Evolutionary conservation across 2,888 invertebrate species (phyloP).

Genomic region (Boloria euphrosyne): DNA sequence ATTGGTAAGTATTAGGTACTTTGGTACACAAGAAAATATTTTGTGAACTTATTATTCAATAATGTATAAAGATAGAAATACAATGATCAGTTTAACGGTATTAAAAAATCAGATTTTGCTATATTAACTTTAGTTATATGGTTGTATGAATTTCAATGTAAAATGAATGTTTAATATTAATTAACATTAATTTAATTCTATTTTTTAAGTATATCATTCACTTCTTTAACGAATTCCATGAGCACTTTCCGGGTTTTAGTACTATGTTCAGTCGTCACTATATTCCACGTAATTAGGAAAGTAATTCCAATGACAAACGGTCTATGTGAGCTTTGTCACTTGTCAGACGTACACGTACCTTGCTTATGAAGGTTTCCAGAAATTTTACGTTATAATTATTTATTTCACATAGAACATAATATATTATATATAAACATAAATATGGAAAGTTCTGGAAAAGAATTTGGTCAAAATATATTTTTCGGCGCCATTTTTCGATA

Average conservation of each 20-base stretch:
- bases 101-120: neutral
- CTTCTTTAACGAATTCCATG: conserved; percentile 17
- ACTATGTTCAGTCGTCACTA: conserved; percentile 15
- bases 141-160: neutral
- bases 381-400: too few species aligned
- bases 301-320: conserved; percentile 27
- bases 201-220: too few species aligned
- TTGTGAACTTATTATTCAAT: too few species aligned
- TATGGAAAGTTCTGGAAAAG: too few species aligned
- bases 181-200: too few species aligned
- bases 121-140: conserved; percentile 8
- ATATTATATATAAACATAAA: too few species aligned
- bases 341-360: conserved; percentile 14
- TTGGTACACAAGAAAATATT: too few species aligned
- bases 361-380: neutral
- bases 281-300: conserved; percentile 22
- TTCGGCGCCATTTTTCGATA: too few species aligned
- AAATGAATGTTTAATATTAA: too few species aligned
- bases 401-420: too few species aligned
- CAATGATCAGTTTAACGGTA: neutral
- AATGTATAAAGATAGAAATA: neutral
- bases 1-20: too few species aligned
- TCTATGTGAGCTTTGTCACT: conserved; percentile 32
- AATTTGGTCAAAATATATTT: too few species aligned
- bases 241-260: conserved; percentile 36